phyloP scores from a whole-genome alignment of 2,113 vertebrate species.

The Cryptotis parvus region DNA sequence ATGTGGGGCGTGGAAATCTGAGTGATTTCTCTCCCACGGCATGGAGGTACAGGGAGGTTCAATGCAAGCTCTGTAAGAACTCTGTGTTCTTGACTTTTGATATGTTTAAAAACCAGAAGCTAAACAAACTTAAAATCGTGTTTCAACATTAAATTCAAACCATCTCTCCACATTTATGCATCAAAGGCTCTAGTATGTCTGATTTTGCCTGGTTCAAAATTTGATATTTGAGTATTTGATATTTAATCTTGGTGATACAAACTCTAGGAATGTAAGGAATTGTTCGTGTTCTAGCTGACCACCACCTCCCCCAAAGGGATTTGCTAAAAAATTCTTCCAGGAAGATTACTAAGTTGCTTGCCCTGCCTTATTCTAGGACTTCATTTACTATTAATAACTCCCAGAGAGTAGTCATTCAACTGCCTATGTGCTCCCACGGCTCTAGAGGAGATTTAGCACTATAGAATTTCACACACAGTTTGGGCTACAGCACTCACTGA shows the following conservation, averaged over 20 bases:
- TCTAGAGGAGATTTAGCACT: constrained; percentile 11
- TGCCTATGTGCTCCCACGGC: background rate
- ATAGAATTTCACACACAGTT: background rate
- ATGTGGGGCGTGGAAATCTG: background rate
- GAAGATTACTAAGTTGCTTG: constrained; percentile 17
- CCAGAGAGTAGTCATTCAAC: constrained; percentile 32
- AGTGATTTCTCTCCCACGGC: background rate
- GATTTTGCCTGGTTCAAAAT: constrained; percentile 20
- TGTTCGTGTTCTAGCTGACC: constrained; percentile 17
- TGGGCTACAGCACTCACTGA: background rate
- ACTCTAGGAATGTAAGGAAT: constrained; percentile 36
- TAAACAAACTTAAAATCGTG: background rate
- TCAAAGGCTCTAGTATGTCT: constrained; percentile 16
- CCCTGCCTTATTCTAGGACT: constrained; percentile 28
- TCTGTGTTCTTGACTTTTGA: background rate
- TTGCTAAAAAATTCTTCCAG: constrained; percentile 29
- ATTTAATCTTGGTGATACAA: constrained; percentile 44
- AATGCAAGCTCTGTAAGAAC: background rate
- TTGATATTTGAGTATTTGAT: constrained; percentile 28
- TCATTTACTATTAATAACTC: constrained; percentile 34
- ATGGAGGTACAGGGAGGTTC: background rate
- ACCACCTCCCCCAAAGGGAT: constrained; percentile 34
- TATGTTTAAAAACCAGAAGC: background rate
- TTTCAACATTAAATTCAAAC: constrained; percentile 19
- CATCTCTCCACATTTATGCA: background rate